Conservation (phyloP, 2,113 vertebrate genomes). For the Puntigrus tetrazona region DNA sequence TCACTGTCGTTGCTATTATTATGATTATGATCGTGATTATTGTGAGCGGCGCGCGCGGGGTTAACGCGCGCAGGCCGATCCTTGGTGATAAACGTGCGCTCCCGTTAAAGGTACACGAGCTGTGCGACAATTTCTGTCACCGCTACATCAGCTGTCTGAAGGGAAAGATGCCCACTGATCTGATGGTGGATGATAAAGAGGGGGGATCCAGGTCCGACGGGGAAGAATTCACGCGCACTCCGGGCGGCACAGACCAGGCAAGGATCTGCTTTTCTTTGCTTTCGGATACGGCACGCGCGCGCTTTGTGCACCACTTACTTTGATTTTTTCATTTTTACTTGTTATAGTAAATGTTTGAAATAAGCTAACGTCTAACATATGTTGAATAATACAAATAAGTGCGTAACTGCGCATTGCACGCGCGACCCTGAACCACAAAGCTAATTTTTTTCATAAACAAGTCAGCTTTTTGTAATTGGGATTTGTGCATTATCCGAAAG, state of each 20-base stretch:
- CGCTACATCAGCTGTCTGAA: slow-evolving; percentile 98
- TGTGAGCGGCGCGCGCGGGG: not conserved
- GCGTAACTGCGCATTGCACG: too few relatives aligned
- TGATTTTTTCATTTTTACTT: too few relatives aligned
- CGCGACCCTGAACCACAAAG: too few relatives aligned
- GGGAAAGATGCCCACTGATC: slow-evolving; percentile 96
- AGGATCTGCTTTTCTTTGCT: slow-evolving; percentile 36
- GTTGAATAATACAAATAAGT: too few relatives aligned
- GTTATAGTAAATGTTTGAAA: not conserved
- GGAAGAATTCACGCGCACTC: slow-evolving; percentile 86
- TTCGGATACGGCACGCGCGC: not conserved
- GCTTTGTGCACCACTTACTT: too few relatives aligned
- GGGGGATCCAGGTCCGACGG: slow-evolving; percentile 91
- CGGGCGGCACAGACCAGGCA: slow-evolving; percentile 89
- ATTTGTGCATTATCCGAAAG: too few relatives aligned
- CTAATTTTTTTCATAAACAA: too few relatives aligned
- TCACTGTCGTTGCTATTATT: not conserved
- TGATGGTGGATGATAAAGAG: slow-evolving; percentile 93
- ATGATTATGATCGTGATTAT: not conserved
- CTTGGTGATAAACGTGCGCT: not conserved
- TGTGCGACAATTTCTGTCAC: slow-evolving; percentile 98
- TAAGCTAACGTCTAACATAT: too few relatives aligned
- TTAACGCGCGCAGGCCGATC: not conserved
- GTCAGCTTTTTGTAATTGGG: too few relatives aligned
- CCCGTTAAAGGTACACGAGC: slow-evolving; percentile 87